Base-by-base conservation (phyloP, 2,797 vertebrate genomes). In the Oryzias dopingdopingensis region DNA sequence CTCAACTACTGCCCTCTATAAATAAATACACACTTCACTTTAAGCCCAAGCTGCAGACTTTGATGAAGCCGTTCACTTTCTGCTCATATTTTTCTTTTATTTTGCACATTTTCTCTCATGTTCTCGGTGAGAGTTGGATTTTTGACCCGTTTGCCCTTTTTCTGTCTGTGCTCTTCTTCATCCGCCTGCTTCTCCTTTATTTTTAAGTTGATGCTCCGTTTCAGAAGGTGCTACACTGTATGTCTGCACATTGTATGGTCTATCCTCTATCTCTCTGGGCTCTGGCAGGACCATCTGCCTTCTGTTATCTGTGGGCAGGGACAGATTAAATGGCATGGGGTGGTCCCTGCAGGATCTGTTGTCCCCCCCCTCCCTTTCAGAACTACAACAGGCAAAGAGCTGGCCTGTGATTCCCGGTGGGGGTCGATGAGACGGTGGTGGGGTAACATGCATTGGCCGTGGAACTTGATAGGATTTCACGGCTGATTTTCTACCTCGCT, bases 251-350 rank as follows among this genome's bases (percentile, higher is more conserved):
- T 67, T 81, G 77, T 82, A 67, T 67, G 59, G 50, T 54, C 70
- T 70, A 71, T 85, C 80, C 77, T 74, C 76, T 70, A 67, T 84
- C 83, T 83, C 62, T 63, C 79, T 51, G 45, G 17, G 67, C 74
- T 77, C 75, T 56, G 67, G 71, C 70, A 73, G 78, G 80, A 85
- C 86, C 86, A 89, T 90, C 85, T 89, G 87, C 85, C 87, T 86
- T 79, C 84, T 84, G 85, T 77, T 82, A 79, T 88, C 84, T 80
- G 67, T 82, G 72, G 72, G 84, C 68, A 83, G 85, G 77, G 82
- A 85, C 85, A 86, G 82, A 89, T 88, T 88, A 86, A 87, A 89
- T 89, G 88, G 81, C 88, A 82, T 76, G 76, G 84, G 79, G 74
- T 77, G 82, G 79, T 81, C 84, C 74, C 83, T 76, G 64, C 74